Evolutionary conservation across 2,797 vertebrate species (phyloP), one percentile per base, ranked within the genome.

Genomic region (Acanthopagrus latus): DNA sequence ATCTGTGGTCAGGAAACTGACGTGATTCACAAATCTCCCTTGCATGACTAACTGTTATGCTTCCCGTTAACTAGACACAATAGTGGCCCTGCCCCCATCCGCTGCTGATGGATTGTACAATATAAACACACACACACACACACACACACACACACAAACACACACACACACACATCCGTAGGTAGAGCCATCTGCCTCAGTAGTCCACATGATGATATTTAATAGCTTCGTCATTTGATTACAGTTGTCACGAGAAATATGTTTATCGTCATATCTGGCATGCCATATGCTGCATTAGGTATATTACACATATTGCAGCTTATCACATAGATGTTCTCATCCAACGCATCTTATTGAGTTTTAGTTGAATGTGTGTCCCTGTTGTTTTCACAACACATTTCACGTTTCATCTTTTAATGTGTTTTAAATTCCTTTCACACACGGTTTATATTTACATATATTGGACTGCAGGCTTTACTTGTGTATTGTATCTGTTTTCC

Each of bases 191-290:
- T 92, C 87, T 89, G 89, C 89, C 79, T 86, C 82, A 58, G 76
- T 64, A 29, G 73, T 68, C 78, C 86, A 86, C 90, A 82, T 87
- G 76, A 88, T 89, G 81, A 88, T 84, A 88, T 90, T 90, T 91
- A 93, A 90, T 91, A 85, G 84, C 79, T 67, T 86, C 75, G 71
- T 92, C 70, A 94, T 94, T 90, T 90, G 89, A 94, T 94, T 93
- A 93, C 4, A 7, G 85, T 82, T 91, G 91, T 92, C 91, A 93
- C 54, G 33, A 87, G 86, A 91, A 91, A 91, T 92, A 90, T 92
- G 90, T 93, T 90, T 89, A 92, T 91, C 90, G 92, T 90, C 84
- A 78, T 88, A 86, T 91, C 78, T 82, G 77, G 82, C 81, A 78
- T 83, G 88, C 86, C 77, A 83, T 84, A 82, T 79, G 82, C 88